Conservation (phyloP, 2,113 vertebrate genomes). For the Piliocolobus tephrosceles region DNA sequence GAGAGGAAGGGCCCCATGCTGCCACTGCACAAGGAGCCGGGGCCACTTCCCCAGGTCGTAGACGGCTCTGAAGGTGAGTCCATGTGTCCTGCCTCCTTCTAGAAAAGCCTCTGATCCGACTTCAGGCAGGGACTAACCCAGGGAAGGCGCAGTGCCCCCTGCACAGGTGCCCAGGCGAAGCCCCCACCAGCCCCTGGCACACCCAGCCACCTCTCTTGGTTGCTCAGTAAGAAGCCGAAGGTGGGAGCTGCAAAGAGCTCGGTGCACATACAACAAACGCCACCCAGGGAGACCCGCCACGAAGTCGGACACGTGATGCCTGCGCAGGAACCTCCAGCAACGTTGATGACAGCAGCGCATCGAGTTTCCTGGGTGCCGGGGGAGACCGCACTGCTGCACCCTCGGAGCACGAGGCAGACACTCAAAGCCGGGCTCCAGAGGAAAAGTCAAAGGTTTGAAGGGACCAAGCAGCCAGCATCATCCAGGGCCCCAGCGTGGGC, state of each 20-base stretch:
- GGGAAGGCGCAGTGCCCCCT: background rate
- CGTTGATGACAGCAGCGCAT: accelerated
- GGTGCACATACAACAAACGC: background rate
- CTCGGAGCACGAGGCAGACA: accelerated
- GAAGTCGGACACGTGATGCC: background rate
- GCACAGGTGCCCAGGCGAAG: background rate
- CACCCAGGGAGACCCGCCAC: accelerated
- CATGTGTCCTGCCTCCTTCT: background rate
- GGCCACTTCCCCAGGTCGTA: background rate
- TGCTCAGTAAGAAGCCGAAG: background rate
- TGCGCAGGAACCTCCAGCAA: accelerated
- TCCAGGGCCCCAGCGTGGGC: background rate
- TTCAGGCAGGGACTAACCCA: background rate
- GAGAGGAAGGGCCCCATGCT: background rate
- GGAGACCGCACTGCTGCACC: accelerated
- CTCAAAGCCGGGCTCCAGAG: background rate
- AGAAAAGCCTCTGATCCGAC: background rate
- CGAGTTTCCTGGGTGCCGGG: accelerated
- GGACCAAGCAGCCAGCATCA: accelerated
- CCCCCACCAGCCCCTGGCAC: accelerated
- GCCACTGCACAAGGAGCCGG: too few relatives aligned
- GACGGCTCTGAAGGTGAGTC: background rate
- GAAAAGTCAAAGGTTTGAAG: background rate
- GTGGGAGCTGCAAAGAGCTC: background rate
- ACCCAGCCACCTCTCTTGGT: background rate